Percentiles rank a stretch among this genome's conserved stretches.
phyloP scores from a whole-genome alignment of 2,888 invertebrate genomes.

The Cephus runcator region DNA sequence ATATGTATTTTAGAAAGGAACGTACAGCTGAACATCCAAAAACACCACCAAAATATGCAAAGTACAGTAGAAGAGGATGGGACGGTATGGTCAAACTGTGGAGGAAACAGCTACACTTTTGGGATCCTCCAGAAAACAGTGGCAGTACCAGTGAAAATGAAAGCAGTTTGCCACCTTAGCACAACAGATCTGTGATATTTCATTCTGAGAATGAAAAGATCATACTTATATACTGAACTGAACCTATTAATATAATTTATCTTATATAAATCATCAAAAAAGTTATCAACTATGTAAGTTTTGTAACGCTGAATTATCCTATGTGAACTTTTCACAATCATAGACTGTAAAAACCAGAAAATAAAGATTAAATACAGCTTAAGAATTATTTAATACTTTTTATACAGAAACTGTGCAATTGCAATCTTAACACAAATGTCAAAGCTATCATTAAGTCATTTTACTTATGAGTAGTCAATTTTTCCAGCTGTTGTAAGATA shows the following conservation, averaged over 20 bases:
- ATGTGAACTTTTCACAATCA: not conserved
- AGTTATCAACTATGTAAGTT: not conserved
- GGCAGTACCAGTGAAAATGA: conserved; percentile 19
- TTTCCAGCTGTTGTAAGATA: conserved; percentile 39
- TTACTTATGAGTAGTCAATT: not conserved
- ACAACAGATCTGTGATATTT: not conserved
- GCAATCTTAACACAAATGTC: not conserved
- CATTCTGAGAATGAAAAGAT: not conserved
- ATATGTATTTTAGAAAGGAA: conserved; percentile 66
- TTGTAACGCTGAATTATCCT: not conserved
- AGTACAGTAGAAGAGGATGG: conserved; percentile 93
- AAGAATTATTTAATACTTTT: not conserved
- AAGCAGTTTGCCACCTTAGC: not conserved
- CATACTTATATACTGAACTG: not conserved
- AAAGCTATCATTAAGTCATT: not conserved
- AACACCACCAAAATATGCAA: conserved; percentile 88
- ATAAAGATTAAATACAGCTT: not conserved
- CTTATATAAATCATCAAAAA: not conserved
- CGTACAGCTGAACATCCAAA: conserved; percentile 81
- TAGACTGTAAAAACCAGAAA: not conserved
- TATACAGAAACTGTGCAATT: not conserved
- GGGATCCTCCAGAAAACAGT: conserved; percentile 70
- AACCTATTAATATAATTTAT: not conserved
- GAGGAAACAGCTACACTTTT: conserved; percentile 85
- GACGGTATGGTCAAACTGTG: conserved; percentile 89